Base-by-base conservation (phyloP, 2,113 vertebrate species). In the Gopherus evgoodei region DNA sequence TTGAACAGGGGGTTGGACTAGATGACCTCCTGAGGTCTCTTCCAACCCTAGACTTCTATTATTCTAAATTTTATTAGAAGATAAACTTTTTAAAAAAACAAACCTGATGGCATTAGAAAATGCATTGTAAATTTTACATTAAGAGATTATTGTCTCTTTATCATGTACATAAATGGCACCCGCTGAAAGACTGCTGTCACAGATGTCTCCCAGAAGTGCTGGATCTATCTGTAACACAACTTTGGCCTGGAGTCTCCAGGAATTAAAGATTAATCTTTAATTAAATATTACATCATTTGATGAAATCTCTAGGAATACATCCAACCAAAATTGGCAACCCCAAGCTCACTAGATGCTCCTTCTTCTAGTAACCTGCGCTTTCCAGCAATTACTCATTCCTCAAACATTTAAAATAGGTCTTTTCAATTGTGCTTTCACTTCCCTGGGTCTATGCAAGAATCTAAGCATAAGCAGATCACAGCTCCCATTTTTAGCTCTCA, bases 161-260 rank as follows among this genome's bases (percentile, higher is more conserved):
- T 94, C 85, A 50, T 57, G 81, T 95, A 95, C 90, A 95, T 97
- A 97, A 98, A 98, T 97, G 96, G 97, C 95, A 97, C 92, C 95
- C 91, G 87, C 91, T 95, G 93, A 95, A 98, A 96, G 96, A 93
- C 87, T 97, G 95, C 94, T 97, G 97, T 95, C 97, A 98, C 91
- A 95, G 95, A 97, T 94, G 96, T 95, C 96, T 97, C 95, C 86
- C 90, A 31, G 79, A 93, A 97, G 92, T 93, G 93, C 92, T 19
- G 3, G 93, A 95, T 95, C 95, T 95, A 93, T 93, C 97, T 94
- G 79, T 86, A 95, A 90, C 52, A n/a, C 0, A 29, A 85, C 53
- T 54, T 53, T 53, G 52, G 17, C 52, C 52, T 53, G 52, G 52
- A 19, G 52, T 53, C 52, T 53, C 52, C 52, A 53, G 52, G 17